These are phyloP conservation scores for Lampris megalopsis DNA, from an alignment of 2,113 vertebrate species.

Conservation along the genomic window DNA sequence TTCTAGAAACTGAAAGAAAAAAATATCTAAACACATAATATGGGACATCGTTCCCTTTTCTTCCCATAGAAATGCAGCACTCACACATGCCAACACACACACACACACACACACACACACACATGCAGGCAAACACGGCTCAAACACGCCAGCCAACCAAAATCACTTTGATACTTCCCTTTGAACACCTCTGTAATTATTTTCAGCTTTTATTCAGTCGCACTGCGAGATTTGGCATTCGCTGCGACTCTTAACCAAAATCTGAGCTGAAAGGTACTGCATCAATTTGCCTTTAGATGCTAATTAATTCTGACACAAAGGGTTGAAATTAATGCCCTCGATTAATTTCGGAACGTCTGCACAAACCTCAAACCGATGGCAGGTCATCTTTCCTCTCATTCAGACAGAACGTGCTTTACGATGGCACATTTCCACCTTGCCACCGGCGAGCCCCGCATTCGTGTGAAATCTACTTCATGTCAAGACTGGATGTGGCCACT, in stretches of 20 bases:
- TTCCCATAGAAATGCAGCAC: background rate
- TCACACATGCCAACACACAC: constrained; percentile 33
- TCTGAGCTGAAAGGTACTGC: constrained; percentile 33
- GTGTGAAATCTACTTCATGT: background rate
- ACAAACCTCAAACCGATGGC: background rate
- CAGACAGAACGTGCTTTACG: background rate
- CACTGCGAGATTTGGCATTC: constrained; percentile 18
- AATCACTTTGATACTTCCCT: constrained; percentile 33
- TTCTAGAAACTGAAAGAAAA: background rate
- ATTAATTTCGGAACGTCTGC: too few species aligned
- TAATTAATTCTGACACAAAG: constrained; percentile 13
- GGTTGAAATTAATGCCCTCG: background rate
- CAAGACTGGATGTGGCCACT: background rate
- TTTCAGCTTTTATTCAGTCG: constrained; percentile 11
- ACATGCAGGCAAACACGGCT: background rate
- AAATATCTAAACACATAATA: constrained; percentile 3
- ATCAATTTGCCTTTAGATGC: constrained; percentile 17
- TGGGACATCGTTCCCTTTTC: constrained; percentile 8
- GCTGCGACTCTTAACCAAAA: constrained; percentile 16
- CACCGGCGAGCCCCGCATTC: background rate
- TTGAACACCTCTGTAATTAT: constrained; percentile 47
- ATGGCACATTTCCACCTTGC: background rate
- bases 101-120: background rate
- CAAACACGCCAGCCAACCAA: constrained; percentile 6
- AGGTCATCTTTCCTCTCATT: background rate